These are phyloP conservation scores for Eupithecia exiguata DNA, from an alignment of 2,888 invertebrate genomes.

Conservation along the genomic window DNA sequence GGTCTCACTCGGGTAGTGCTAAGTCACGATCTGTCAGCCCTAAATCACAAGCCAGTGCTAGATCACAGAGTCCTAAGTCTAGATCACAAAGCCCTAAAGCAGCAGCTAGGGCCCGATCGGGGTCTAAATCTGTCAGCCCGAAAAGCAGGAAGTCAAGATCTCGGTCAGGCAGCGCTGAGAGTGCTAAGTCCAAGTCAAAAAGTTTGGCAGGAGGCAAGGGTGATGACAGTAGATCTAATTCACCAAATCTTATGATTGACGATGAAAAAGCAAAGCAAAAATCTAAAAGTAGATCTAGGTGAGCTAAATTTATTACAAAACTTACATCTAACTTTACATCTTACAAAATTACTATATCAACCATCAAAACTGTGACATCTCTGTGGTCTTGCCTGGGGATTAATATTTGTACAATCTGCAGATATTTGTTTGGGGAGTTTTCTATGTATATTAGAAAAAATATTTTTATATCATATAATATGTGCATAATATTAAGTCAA, in stretches of 20 bases:
- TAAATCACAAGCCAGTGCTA: slow-evolving; percentile 43
- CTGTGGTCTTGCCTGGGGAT: no score
- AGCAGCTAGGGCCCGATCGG: background rate
- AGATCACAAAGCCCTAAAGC: slow-evolving; percentile 30
- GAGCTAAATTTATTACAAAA: slow-evolving; percentile 14
- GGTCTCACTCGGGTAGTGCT: slow-evolving; percentile 65
- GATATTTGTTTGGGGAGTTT: no score
- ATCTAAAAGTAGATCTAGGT: slow-evolving; percentile 75
- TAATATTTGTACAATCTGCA: no score
- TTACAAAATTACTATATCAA: no score
- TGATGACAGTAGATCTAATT: slow-evolving; percentile 79
- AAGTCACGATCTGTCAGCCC: slow-evolving; percentile 59
- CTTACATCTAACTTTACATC: background rate
- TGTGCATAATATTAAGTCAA: no score
- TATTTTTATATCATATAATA: no score
- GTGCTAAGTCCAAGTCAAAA: slow-evolving; percentile 33
- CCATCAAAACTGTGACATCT: no score
- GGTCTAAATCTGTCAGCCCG: slow-evolving; percentile 38
- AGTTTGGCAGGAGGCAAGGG: slow-evolving; percentile 62
- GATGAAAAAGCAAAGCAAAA: slow-evolving; percentile 72
- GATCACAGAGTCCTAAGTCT: slow-evolving; percentile 69
- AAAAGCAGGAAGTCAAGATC: slow-evolving; percentile 42
- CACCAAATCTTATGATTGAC: slow-evolving; percentile 82
- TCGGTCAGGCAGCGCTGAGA: slow-evolving; percentile 42
- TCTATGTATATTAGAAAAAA: no score